These are phyloP conservation scores for Pungitius pungitius DNA, from an alignment of 2,113 vertebrate genomes.

Conservation along the genomic window DNA sequence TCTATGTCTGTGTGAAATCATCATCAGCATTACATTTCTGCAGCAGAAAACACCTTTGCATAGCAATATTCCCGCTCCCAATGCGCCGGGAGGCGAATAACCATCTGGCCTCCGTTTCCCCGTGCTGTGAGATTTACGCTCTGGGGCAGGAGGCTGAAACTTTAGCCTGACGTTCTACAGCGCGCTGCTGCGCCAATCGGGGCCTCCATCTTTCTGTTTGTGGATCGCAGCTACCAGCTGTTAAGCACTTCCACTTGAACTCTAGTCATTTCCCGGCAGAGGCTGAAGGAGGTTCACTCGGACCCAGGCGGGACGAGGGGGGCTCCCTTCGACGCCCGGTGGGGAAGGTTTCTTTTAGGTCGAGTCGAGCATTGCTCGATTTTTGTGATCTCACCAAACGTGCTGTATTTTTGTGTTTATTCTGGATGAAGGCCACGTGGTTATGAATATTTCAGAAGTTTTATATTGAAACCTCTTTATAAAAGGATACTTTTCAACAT, in stretches of 20 bases:
- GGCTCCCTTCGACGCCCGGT: conserved; percentile 27
- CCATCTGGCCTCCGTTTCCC: conserved; percentile 73
- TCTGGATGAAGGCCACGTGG: not conserved
- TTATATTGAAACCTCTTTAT: not conserved
- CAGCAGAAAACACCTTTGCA: not conserved
- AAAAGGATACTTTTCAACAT: not conserved
- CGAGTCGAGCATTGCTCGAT: not conserved
- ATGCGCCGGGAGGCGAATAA: conserved; percentile 52
- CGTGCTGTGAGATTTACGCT: conserved; percentile 65
- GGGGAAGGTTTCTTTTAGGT: conserved; percentile 31
- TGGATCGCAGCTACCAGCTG: conserved; percentile 75
- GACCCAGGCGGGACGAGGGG: conserved; percentile 48
- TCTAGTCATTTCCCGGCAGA: conserved; percentile 66
- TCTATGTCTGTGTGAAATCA: too few species aligned
- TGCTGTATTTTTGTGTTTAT: conserved; percentile 5
- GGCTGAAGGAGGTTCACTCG: conserved; percentile 48
- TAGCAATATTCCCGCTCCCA: conserved; percentile 11
- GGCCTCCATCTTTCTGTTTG: conserved; percentile 69
- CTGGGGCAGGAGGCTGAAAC: conserved; percentile 64
- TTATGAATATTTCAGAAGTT: conserved; percentile 8
- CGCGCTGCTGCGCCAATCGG: conserved; percentile 67
- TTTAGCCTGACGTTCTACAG: conserved; percentile 67
- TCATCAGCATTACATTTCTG: not conserved
- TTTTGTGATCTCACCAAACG: not conserved
- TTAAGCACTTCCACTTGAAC: conserved; percentile 72